Conservation (phyloP, 2,797 vertebrate species). For the Acanthornis magna region DNA sequence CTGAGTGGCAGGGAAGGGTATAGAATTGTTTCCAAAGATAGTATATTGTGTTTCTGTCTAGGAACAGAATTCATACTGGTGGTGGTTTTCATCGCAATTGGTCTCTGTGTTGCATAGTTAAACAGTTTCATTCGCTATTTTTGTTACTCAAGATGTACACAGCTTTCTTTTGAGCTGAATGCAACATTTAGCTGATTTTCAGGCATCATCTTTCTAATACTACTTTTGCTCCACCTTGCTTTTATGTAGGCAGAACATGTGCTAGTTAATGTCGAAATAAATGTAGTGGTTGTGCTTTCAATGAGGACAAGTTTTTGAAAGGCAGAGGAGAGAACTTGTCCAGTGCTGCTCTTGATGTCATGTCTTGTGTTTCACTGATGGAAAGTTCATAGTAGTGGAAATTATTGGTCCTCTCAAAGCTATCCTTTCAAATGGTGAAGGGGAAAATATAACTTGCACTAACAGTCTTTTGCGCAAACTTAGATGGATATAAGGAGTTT, state of each 20-base stretch:
- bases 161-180: not conserved
- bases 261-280: not conserved
- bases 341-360: not conserved
- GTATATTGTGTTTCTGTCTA: conserved; percentile 19
- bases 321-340: not conserved
- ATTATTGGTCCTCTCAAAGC: not conserved
- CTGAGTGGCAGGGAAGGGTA: not conserved
- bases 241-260: not conserved
- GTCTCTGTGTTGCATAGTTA: not conserved
- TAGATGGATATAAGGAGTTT: not conserved
- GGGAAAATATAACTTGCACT: not conserved
- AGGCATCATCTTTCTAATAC: not conserved
- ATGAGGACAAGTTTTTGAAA: not conserved
- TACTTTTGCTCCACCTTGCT: not conserved
- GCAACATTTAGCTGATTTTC: not conserved
- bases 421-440: not conserved
- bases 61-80: conserved; percentile 2
- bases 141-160: not conserved
- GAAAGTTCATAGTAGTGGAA: not conserved
- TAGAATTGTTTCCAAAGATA: conserved; percentile 38
- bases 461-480: not conserved
- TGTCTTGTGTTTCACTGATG: not conserved
- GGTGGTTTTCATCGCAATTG: not conserved
- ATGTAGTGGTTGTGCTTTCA: not conserved
- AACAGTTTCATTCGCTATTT: not conserved